Conservation (phyloP, 1,140 invertebrate genomes). For the Trichoplusia ni region DNA sequence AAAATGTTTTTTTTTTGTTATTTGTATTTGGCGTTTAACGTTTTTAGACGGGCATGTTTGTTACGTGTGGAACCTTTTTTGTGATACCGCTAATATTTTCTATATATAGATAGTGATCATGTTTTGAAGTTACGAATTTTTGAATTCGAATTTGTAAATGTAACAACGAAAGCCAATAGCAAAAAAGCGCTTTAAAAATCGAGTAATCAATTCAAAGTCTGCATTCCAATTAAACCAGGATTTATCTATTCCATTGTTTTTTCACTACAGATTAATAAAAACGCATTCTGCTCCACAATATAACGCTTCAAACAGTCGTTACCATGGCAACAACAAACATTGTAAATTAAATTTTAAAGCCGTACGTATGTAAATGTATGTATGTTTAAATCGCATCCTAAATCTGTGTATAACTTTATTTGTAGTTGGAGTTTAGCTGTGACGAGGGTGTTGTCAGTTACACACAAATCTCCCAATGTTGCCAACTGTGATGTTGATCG, state of each 20-base stretch:
- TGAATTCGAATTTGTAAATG: conserved; percentile 6
- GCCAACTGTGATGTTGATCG: conserved; percentile 2
- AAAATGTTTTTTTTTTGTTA: too few species aligned
- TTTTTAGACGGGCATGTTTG: too few species aligned
- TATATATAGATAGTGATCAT: too few species aligned
- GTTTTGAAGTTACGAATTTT: too few species aligned
- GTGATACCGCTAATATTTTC: too few species aligned
- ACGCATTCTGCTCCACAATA: neutral
- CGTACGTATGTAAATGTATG: neutral
- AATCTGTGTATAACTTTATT: conserved; percentile 7
- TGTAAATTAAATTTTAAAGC: neutral
- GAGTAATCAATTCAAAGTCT: neutral
- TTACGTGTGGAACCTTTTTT: too few species aligned
- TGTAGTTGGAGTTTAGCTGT: conserved; percentile 1
- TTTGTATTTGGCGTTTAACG: too few species aligned
- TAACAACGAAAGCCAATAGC: too few species aligned
- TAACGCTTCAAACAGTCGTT: conserved; percentile 3
- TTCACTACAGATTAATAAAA: conserved; percentile 15
- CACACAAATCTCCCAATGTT: conserved; percentile 7
- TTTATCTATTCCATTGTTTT: conserved; percentile 1
- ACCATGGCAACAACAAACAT: conserved; percentile 4
- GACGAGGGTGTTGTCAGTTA: conserved; percentile 18
- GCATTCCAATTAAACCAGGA: neutral
- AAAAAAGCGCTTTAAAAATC: too few species aligned
- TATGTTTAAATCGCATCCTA: neutral